Evolutionary conservation across 2,113 vertebrate genomes (phyloP).

Genomic region (Patagioenas fasciata): DNA sequence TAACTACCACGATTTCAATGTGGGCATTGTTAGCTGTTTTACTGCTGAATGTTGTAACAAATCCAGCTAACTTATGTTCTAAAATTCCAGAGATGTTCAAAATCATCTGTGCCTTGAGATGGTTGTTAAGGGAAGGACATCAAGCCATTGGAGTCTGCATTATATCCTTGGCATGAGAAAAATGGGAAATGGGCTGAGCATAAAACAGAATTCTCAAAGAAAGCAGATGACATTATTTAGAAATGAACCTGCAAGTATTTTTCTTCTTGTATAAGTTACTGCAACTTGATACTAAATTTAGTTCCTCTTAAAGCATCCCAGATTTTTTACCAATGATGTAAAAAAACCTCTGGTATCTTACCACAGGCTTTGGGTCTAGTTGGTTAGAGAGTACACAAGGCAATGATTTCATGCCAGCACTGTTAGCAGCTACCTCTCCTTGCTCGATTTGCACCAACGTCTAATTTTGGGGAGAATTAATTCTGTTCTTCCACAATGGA

Average conservation of each 20-base stretch:
- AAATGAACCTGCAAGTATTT: neutral
- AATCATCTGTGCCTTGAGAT: slow-evolving; percentile 15
- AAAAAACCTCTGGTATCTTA: neutral
- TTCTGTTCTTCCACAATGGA: neutral
- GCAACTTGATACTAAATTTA: neutral
- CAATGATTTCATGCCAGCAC: neutral
- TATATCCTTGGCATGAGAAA: neutral
- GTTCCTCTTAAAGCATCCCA: neutral
- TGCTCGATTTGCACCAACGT: neutral
- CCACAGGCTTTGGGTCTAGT: neutral
- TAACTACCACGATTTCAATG: slow-evolving; percentile 16
- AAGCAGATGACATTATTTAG: neutral
- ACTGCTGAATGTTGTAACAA: neutral
- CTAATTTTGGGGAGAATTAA: neutral
- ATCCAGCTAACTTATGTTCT: slow-evolving; percentile 1
- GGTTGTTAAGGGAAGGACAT: slow-evolving; percentile 13
- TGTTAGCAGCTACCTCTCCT: neutral
- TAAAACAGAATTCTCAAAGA: neutral
- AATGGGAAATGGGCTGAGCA: neutral
- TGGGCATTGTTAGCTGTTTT: slow-evolving; percentile 33
- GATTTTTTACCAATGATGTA: neutral
- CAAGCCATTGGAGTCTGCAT: neutral
- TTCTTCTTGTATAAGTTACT: neutral
- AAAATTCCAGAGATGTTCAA: slow-evolving; percentile 38
- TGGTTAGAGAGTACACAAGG: neutral